These are phyloP conservation scores for Zaprionus gabonicus DNA, from an alignment of 1,140 invertebrate genomes.

Conservation along the genomic window DNA sequence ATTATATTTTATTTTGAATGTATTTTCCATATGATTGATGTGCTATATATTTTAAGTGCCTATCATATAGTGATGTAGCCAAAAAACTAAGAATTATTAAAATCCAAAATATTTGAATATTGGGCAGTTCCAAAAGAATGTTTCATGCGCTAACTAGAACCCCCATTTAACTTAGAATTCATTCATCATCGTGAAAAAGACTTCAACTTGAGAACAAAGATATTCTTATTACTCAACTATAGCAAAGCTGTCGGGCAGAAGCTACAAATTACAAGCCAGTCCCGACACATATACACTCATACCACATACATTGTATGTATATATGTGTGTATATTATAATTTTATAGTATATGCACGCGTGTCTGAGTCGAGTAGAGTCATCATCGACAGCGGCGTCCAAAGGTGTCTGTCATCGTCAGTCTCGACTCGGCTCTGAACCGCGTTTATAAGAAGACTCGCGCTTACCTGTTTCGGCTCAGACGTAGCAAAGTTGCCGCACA, in stretches of 20 bases:
- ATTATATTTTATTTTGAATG: no score
- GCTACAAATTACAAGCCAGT: conserved; percentile 13
- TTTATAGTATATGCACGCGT: not conserved
- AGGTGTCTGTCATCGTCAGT: conserved; percentile 32
- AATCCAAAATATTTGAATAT: no score
- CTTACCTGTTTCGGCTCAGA: conserved; percentile 65
- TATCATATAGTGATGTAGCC: no score
- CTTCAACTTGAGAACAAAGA: conserved; percentile 1
- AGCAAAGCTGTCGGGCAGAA: not conserved
- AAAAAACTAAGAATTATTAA: no score
- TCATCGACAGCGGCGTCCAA: conserved; percentile 16
- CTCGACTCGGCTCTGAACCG: not conserved
- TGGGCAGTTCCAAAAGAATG: not conserved
- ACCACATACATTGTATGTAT: not conserved
- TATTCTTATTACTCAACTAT: not conserved
- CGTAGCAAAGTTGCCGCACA: conserved; percentile 49
- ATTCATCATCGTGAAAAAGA: not conserved
- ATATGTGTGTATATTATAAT: not conserved
- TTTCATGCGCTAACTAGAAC: not conserved
- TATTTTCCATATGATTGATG: no score
- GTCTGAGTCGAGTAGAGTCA: conserved; percentile 4
- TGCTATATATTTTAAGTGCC: no score
- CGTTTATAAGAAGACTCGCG: conserved; percentile 73
- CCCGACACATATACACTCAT: not conserved
- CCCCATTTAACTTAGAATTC: not conserved